Evolutionary conservation across 1,140 invertebrate genomes (phyloP).

Genomic region (Stegodyphus dumicola): DNA sequence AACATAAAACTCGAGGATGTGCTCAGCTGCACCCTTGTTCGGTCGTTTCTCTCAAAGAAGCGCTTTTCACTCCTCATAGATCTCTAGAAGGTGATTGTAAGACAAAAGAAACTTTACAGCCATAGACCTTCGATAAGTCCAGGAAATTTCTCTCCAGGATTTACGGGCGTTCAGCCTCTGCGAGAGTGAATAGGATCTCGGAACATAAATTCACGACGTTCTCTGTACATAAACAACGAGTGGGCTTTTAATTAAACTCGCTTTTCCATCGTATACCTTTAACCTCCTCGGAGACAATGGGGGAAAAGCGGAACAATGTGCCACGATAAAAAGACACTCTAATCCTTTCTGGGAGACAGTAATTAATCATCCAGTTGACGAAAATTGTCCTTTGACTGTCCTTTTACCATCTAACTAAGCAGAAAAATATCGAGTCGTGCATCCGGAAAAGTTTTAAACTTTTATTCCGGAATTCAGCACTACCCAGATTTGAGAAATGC

Average conservation of each 20-base stretch:
- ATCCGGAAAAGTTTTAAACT: too few species aligned
- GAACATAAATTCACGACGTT: too few species aligned
- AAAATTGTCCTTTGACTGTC: slow-evolving; percentile 53
- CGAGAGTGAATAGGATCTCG: too few species aligned
- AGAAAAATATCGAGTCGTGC: too few species aligned
- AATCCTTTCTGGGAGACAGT: slow-evolving; percentile 37
- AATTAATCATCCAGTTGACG: slow-evolving; percentile 53
- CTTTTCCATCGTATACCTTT: too few species aligned
- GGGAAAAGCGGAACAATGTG: too few species aligned
- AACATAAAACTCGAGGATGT: background rate
- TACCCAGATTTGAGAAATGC: too few species aligned
- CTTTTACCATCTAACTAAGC: slow-evolving; percentile 33
- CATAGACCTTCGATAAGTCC: background rate
- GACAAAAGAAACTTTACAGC: slow-evolving; percentile 16
- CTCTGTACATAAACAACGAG: too few species aligned
- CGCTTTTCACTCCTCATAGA: background rate
- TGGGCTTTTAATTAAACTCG: too few species aligned
- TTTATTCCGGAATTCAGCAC: too few species aligned
- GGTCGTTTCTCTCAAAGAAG: background rate
- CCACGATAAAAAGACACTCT: slow-evolving; percentile 27
- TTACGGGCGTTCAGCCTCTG: slow-evolving; percentile 4
- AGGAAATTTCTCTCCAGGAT: slow-evolving; percentile 6
- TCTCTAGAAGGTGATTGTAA: background rate
- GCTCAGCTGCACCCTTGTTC: background rate
- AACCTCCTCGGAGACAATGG: too few species aligned